These are phyloP conservation scores for Gandaritis pyraliata DNA, from an alignment of 2,888 invertebrate genomes.

Conservation along the genomic window DNA sequence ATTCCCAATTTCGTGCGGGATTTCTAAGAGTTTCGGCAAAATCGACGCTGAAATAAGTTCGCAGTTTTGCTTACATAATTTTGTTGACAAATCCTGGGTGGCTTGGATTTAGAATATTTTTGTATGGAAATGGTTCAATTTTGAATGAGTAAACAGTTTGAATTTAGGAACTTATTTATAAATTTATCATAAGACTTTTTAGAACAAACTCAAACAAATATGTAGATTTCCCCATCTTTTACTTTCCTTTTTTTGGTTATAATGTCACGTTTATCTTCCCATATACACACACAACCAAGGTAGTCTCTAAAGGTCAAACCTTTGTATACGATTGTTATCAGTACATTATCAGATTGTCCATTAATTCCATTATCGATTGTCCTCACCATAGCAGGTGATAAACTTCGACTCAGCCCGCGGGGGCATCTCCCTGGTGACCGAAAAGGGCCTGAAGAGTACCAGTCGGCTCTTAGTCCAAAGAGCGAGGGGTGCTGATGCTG, in stretches of 20 bases:
- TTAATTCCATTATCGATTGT: constrained; percentile 18
- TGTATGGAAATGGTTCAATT: constrained; percentile 1
- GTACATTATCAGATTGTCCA: not conserved
- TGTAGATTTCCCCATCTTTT: too few species aligned
- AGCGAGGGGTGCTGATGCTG: constrained; percentile 91
- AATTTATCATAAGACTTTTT: not conserved
- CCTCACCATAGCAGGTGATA: constrained; percentile 85
- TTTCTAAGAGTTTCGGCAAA: constrained; percentile 32
- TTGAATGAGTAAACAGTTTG: not conserved
- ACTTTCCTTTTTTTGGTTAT: too few species aligned
- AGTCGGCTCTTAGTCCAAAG: constrained; percentile 93
- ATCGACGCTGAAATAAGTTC: constrained; percentile 44
- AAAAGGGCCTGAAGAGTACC: constrained; percentile 92
- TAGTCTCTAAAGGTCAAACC: too few species aligned
- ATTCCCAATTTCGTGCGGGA: constrained; percentile 30
- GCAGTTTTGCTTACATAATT: constrained; percentile 48
- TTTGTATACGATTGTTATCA: too few species aligned
- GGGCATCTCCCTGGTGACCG: constrained; percentile 94
- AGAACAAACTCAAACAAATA: too few species aligned
- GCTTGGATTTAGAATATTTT: not conserved
- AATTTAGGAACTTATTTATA: not conserved
- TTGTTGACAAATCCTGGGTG: constrained; percentile 48
- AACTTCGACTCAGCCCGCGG: constrained; percentile 96
- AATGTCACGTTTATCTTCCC: too few species aligned
- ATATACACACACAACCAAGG: too few species aligned